Percentiles rank a stretch among this genome's conserved stretches.
Evolutionary conservation across 2,797 vertebrate genomes (phyloP).

Genomic region (Acomys russatus): DNA sequence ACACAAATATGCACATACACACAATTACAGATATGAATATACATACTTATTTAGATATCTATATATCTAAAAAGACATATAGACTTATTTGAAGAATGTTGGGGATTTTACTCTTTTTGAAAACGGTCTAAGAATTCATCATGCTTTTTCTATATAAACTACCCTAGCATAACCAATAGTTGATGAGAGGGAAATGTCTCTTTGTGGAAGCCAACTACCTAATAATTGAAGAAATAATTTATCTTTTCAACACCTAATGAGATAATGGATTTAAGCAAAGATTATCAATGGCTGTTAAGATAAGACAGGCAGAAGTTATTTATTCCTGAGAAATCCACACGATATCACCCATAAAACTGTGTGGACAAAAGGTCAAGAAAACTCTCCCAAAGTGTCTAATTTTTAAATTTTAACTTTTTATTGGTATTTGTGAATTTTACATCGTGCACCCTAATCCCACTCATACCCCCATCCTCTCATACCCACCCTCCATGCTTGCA

Average conservation of each 20-base stretch:
- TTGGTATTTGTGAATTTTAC: neutral
- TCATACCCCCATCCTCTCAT: neutral
- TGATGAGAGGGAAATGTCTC: conserved; percentile 17
- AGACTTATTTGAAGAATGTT: conserved; percentile 18
- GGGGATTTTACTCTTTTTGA: neutral
- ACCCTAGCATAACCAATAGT: neutral
- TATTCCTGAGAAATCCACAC: neutral
- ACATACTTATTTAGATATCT: neutral
- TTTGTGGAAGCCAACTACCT: conserved; percentile 24
- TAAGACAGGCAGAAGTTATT: neutral
- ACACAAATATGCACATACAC: neutral
- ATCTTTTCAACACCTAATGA: conserved; percentile 42
- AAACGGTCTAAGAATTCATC: neutral
- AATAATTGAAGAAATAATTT: conserved; percentile 66
- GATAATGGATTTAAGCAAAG: conserved; percentile 60
- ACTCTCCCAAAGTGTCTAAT: neutral
- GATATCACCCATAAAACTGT: neutral
- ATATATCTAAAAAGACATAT: neutral
- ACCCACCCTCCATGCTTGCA: too few relatives aligned
- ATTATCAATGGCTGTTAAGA: conserved; percentile 7
- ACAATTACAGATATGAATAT: neutral
- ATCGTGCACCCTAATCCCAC: neutral
- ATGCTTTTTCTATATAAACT: neutral
- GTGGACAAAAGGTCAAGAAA: neutral
- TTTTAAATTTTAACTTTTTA: neutral